A percentile compares a stretch with the other conserved stretches of the same genome.
Evolutionary conservation across 2,797 vertebrate species (phyloP).

Genomic region (Kryptopterus vitreolus): DNA sequence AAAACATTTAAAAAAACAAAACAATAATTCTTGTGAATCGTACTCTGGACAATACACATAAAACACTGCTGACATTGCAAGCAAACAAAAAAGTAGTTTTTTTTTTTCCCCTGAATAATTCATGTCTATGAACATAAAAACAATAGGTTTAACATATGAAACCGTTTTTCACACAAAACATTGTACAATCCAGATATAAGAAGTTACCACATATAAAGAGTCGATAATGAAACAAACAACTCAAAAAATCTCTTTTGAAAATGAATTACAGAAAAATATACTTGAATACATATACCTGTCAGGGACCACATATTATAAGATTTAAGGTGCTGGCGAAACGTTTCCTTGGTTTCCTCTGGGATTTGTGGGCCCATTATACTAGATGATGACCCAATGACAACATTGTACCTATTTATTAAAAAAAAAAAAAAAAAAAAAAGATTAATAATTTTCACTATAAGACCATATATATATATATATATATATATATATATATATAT

Average conservation of each 20-base stretch:
- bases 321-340: constrained; percentile 82
- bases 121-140: background rate
- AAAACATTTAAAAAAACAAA: background rate
- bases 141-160: background rate
- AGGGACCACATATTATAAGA: constrained; percentile 94
- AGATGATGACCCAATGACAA: constrained; percentile 86
- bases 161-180: too few species aligned
- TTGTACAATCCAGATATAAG: background rate
- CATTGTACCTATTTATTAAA: constrained; percentile 81
- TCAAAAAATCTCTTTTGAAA: too few species aligned
- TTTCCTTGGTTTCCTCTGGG: constrained; percentile 83
- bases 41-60: background rate
- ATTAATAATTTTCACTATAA: background rate
- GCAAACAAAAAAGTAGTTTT: background rate
- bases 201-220: background rate
- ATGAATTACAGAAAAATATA: background rate
- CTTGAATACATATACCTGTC: constrained; percentile 76
- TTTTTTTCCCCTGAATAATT: background rate
- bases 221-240: too few species aligned
- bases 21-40: background rate
- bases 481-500: too few species aligned
- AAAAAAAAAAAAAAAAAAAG: background rate
- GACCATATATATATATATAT: too few species aligned
- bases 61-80: background rate
- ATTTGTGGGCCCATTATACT: constrained; percentile 91